Evolutionary conservation across 1,140 invertebrate genomes (phyloP), one percentile per base, ranked within the genome.

Genomic region (Drosophila triauraria): DNA sequence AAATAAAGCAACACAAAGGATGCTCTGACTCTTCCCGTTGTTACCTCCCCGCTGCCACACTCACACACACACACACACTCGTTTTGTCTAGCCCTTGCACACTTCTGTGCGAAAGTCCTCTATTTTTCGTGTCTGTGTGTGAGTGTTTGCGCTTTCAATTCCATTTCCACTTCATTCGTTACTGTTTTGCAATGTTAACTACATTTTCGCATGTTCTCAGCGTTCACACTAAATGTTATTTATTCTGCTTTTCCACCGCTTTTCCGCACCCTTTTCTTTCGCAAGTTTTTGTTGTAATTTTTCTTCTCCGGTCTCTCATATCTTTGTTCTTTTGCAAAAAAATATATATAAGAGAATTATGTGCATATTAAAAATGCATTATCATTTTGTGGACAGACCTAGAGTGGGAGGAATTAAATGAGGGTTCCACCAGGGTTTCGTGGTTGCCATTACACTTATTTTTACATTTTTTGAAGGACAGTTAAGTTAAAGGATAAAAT

Each of bases 111-210:
- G 61, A 65, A 72, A 65, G 75, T 61, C 59, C 60, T 72, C 20
- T 43, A 61, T 38, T 40, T 35, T 35, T 17, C 43, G 1, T 64
- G 17, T 56, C 38, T 27, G 43, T 44, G 46, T 65, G 44, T 72
- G 56, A 58, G 46, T 71, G 72, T 72, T 72, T 40, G 67, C 43
- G 63, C 63, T 80, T 69, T 80, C 68, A 57, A 57, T 80, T 81
- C 68, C 68, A 84, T 78, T 88, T 88, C 80, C 80, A 88, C 85
- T 84, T 90, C 72, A 90, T 90, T 88, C 84, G 84, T 75, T 74
- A 84, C 85, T 90, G 74, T 84, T 87, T 87, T 87, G 83, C 83
- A 88, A 87, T 88, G 83, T 87, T 87, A 87, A 87, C 80, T 84
- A 87, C 80, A 83, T 88, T 83, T 83, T 82, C 68, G 67, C 84